Evolutionary conservation across 2,888 invertebrate genomes (phyloP).

Genomic region (Chirona hameri): DNA sequence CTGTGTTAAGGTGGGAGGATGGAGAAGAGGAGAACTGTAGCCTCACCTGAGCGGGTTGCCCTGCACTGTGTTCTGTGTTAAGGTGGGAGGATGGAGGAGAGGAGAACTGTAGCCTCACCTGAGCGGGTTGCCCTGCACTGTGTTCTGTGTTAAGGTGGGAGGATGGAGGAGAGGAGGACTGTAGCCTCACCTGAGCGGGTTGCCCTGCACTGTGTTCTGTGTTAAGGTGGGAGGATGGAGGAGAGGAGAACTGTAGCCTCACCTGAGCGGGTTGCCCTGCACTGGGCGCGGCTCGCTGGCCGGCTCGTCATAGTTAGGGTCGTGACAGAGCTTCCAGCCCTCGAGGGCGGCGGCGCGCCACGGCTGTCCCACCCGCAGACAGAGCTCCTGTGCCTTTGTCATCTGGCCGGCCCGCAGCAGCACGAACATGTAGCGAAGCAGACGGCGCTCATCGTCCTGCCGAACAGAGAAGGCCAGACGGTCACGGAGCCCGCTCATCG

Average conservation of each 20-base stretch:
- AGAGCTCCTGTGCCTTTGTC: slow-evolving; percentile 76
- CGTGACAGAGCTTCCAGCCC: slow-evolving; percentile 84
- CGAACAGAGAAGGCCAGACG: slow-evolving; percentile 13
- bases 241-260: slow-evolving; percentile 43
- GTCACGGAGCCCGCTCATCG: too few relatives aligned
- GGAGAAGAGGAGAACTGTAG: not conserved
- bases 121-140: too few relatives aligned
- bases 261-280: slow-evolving; percentile 77
- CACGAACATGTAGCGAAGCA: slow-evolving; percentile 62
- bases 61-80: too few relatives aligned
- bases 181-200: too few relatives aligned
- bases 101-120: slow-evolving; percentile 53
- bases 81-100: too few relatives aligned
- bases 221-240: too few relatives aligned
- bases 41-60: slow-evolving; percentile 76
- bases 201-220: too few relatives aligned
- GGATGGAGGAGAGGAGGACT: not conserved
- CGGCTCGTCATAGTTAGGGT: slow-evolving; percentile 65
- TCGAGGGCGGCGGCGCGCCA: slow-evolving; percentile 88
- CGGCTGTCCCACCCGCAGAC: slow-evolving; percentile 80
- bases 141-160: too few relatives aligned
- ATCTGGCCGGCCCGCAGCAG: slow-evolving; percentile 82
- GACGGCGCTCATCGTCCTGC: slow-evolving; percentile 65
- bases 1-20: too few relatives aligned
- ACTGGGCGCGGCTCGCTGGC: slow-evolving; percentile 54